Evolutionary conservation across 2,888 invertebrate genomes (phyloP).

Genomic region (Flexamia atlantica): DNA sequence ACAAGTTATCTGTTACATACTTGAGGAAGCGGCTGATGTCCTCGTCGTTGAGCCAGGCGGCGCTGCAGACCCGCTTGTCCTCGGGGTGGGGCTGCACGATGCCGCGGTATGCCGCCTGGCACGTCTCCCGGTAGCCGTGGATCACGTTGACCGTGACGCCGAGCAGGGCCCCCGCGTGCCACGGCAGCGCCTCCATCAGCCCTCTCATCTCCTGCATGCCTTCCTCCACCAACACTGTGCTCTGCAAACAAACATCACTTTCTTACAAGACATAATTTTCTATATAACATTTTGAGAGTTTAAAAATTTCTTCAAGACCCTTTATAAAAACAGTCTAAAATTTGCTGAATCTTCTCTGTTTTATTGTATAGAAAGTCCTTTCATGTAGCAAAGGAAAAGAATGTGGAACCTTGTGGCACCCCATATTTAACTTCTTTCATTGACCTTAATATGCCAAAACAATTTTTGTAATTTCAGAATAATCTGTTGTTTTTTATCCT

Average conservation of each 20-base stretch:
- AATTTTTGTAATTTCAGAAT: too few relatives aligned
- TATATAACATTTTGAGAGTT: too few relatives aligned
- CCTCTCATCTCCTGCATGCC: conserved; percentile 82
- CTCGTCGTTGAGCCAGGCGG: conserved; percentile 95
- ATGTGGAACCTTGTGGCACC: too few relatives aligned
- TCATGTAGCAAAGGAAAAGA: too few relatives aligned
- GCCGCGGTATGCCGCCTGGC: conserved; percentile 84
- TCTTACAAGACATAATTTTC: too few relatives aligned
- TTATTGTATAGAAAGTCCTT: too few relatives aligned
- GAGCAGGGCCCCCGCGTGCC: conserved; percentile 86
- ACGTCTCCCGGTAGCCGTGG: conserved; percentile 85
- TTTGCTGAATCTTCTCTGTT: too few relatives aligned
- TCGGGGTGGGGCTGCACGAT: conserved; percentile 88
- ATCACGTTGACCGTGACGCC: conserved; percentile 84
- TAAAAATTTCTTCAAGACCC: too few relatives aligned
- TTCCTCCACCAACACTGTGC: conserved; percentile 84
- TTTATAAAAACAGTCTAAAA: too few relatives aligned
- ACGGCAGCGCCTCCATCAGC: conserved; percentile 84
- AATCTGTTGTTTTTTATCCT: too few relatives aligned
- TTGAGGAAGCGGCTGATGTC: conserved; percentile 96
- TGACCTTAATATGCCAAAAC: too few relatives aligned
- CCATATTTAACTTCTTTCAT: too few relatives aligned
- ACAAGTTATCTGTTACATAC: conserved; percentile 78
- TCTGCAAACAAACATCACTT: conserved; percentile 76
- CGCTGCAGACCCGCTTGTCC: conserved; percentile 88